phyloP scores from a whole-genome alignment of 1,140 invertebrate genomes.

The Lepidostoma basale region DNA sequence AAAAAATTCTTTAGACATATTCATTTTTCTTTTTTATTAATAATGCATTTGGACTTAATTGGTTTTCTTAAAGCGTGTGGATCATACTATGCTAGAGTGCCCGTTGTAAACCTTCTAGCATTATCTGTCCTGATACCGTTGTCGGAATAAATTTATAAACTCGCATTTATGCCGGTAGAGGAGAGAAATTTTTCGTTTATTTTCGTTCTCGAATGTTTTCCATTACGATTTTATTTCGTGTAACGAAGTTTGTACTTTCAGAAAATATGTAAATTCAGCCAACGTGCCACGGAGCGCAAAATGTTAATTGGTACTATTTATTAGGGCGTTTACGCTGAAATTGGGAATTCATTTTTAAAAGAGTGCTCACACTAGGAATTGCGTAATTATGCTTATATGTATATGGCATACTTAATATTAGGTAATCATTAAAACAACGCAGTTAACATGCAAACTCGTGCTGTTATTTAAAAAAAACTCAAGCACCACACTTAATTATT shows the following conservation, averaged over 20 bases:
- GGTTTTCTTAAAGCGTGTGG: neutral
- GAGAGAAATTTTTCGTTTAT: neutral
- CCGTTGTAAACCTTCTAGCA: neutral
- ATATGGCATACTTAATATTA: too few species aligned
- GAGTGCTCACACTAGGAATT: neutral
- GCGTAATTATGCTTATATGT: too few species aligned
- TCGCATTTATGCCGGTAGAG: neutral
- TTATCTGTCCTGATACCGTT: constrained; percentile 3
- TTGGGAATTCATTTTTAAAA: neutral
- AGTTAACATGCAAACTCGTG: too few species aligned
- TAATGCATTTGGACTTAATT: neutral
- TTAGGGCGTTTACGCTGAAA: neutral
- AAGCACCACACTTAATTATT: too few species aligned
- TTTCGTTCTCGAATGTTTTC: neutral
- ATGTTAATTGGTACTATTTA: constrained; percentile 1
- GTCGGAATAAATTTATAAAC: constrained; percentile 25
- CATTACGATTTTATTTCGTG: neutral
- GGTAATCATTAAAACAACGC: too few species aligned
- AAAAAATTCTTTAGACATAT: neutral
- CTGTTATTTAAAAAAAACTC: too few species aligned
- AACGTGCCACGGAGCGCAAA: neutral
- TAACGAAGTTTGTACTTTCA: neutral
- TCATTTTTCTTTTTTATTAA: neutral
- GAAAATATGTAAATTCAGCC: neutral
- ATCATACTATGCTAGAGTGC: neutral